phyloP scores from a whole-genome alignment of 2,113 vertebrate genomes.

The Petrocephalus zakoni region DNA sequence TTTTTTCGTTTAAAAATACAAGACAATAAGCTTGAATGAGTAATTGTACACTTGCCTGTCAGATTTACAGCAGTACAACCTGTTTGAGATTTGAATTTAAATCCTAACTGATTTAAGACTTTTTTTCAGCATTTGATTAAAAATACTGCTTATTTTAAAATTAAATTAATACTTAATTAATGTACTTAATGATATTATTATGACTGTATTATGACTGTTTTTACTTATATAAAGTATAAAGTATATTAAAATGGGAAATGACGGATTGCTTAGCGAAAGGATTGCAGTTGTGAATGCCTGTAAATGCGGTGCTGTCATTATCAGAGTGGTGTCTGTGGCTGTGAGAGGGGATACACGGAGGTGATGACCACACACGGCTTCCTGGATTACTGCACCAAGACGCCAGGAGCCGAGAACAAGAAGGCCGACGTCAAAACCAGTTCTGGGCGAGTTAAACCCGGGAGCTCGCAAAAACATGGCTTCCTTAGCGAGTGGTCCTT shows the following conservation, averaged over 20 bases:
- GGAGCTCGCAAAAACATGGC: conserved; percentile 82
- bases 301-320: neutral
- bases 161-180: neutral
- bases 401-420: conserved; percentile 85
- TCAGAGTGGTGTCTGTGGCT: conserved; percentile 89
- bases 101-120: neutral
- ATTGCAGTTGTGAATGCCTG: neutral
- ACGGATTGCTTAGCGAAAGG: neutral
- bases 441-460: conserved; percentile 78
- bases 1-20: neutral
- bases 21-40: neutral
- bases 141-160: neutral
- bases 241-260: neutral
- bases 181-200: neutral
- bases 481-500: conserved; percentile 92
- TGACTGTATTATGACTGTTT: neutral
- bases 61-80: neutral
- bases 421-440: conserved; percentile 93
- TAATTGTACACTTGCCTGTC: neutral
- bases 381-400: conserved; percentile 93
- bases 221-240: conserved; percentile 4
- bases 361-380: conserved; percentile 92
- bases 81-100: neutral
- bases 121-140: neutral
- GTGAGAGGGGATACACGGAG: conserved; percentile 87